phyloP scores from a whole-genome alignment of 35 echinoderm and acorn worm genomes.

The Acanthaster planci region DNA sequence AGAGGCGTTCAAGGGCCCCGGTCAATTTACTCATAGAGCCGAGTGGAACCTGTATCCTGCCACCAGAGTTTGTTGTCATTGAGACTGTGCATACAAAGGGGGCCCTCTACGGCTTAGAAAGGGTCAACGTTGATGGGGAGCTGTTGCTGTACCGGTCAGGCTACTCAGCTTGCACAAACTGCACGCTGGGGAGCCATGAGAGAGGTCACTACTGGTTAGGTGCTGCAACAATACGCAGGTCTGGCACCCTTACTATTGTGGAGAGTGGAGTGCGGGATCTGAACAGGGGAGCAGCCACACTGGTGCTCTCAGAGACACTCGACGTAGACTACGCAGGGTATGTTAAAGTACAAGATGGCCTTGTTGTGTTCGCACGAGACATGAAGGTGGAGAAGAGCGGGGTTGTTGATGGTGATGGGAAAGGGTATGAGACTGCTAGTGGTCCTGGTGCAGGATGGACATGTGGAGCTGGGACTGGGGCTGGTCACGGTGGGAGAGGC shows the following conservation, averaged over 20 bases:
- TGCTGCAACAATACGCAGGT: constrained; percentile 28
- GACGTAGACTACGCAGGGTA: constrained; percentile 66
- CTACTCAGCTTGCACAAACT: constrained; percentile 74
- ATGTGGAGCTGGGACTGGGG: constrained; percentile 17
- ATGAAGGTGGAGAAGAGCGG: constrained; percentile 54
- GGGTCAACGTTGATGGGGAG: constrained; percentile 27
- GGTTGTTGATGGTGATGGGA: constrained; percentile 32
- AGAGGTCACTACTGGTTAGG: constrained; percentile 66
- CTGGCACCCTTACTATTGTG: constrained; percentile 36
- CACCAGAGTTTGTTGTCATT: constrained; percentile 34
- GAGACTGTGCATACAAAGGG: constrained; percentile 36
- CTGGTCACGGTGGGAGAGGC: constrained; percentile 32
- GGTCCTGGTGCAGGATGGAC: constrained; percentile 51
- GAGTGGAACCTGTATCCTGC: constrained; percentile 36
- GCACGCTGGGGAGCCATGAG: constrained; percentile 54
- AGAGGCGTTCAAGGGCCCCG: constrained; percentile 31
- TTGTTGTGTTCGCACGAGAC: constrained; percentile 43
- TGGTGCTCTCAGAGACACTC: constrained; percentile 41
- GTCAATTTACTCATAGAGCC: constrained; percentile 33
- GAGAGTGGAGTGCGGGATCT: constrained; percentile 18
- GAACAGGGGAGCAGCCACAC: constrained; percentile 20
- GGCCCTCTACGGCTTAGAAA: constrained; percentile 67
- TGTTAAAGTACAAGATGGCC: constrained; percentile 27
- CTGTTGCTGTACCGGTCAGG: constrained; percentile 49
- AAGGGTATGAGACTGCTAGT: constrained; percentile 41